phyloP scores from a whole-genome alignment of 2,888 invertebrate genomes.

The Eupithecia dodoneata region DNA sequence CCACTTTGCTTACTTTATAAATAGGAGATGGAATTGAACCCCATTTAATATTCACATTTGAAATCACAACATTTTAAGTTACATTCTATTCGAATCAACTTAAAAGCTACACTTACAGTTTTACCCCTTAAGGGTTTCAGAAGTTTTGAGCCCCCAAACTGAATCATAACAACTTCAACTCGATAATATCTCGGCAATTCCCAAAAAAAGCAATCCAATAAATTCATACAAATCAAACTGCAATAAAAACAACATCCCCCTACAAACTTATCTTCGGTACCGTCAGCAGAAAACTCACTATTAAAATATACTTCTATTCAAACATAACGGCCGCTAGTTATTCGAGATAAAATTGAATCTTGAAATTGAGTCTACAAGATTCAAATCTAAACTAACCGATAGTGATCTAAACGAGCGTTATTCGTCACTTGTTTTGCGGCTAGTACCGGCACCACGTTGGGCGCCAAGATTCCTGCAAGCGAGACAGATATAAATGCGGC shows the following conservation, averaged over 20 bases:
- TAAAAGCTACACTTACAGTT: background rate
- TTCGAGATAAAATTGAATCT: slow-evolving; percentile 9
- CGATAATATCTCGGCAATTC: slow-evolving; percentile 30
- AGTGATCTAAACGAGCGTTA: background rate
- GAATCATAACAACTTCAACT: slow-evolving; percentile 30
- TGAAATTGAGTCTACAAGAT: background rate
- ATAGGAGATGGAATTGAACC: background rate
- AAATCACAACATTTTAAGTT: slow-evolving; percentile 16
- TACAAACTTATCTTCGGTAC: slow-evolving; percentile 31
- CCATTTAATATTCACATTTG: slow-evolving; percentile 1
- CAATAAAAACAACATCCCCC: slow-evolving; percentile 53
- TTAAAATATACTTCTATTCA: background rate
- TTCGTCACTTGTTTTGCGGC: slow-evolving; percentile 21
- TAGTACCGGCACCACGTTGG: slow-evolving; percentile 55
- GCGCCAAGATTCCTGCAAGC: slow-evolving; percentile 61
- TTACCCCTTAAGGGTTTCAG: slow-evolving; percentile 11
- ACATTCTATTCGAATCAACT: background rate
- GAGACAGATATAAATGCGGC: slow-evolving; percentile 47
- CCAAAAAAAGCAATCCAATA: slow-evolving; percentile 57
- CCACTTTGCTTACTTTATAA: background rate
- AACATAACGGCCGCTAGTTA: background rate
- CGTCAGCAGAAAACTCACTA: slow-evolving; percentile 17
- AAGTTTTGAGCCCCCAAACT: slow-evolving; percentile 17
- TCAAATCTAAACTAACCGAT: slow-evolving; percentile 9
- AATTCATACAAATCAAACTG: slow-evolving; percentile 68